Evolutionary conservation across 2,113 vertebrate genomes (phyloP).

Genomic region (Picathartes gymnocephalus): DNA sequence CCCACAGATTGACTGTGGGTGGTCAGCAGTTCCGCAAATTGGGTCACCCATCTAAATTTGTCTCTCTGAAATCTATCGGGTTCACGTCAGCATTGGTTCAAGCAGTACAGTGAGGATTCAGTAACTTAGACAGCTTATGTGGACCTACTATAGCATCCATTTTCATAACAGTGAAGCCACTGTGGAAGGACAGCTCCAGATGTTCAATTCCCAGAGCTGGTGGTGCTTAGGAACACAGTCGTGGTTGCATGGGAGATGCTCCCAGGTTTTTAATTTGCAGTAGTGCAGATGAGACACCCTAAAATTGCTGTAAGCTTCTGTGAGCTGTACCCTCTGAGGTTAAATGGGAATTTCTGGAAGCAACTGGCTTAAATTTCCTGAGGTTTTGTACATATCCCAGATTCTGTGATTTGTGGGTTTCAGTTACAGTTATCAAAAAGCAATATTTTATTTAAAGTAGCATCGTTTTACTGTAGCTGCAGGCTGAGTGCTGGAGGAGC

Average conservation of each 20-base stretch:
- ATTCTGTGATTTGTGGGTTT: neutral
- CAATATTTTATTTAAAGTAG: neutral
- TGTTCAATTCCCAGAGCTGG: neutral
- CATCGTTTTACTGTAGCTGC: neutral
- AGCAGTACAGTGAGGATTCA: neutral
- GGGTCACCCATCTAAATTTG: conserved; percentile 32
- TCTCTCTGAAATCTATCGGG: neutral
- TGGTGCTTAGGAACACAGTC: neutral
- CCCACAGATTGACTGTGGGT: conserved; percentile 22
- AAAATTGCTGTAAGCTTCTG: neutral
- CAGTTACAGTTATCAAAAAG: neutral
- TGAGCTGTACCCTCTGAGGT: neutral
- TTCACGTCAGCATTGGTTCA: neutral
- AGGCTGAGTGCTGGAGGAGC: neutral
- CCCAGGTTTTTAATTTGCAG: neutral
- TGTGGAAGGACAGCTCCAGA: neutral
- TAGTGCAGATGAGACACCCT: neutral
- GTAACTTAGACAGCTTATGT: neutral
- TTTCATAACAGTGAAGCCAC: neutral
- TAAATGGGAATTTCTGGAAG: neutral
- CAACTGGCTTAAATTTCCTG: neutral
- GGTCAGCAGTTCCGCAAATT: conserved; percentile 8
- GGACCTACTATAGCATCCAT: neutral
- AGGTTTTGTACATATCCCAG: neutral
- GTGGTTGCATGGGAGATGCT: neutral